Evolutionary conservation across 2,888 invertebrate species (phyloP).

Genomic region (Ormyrus rosae): DNA sequence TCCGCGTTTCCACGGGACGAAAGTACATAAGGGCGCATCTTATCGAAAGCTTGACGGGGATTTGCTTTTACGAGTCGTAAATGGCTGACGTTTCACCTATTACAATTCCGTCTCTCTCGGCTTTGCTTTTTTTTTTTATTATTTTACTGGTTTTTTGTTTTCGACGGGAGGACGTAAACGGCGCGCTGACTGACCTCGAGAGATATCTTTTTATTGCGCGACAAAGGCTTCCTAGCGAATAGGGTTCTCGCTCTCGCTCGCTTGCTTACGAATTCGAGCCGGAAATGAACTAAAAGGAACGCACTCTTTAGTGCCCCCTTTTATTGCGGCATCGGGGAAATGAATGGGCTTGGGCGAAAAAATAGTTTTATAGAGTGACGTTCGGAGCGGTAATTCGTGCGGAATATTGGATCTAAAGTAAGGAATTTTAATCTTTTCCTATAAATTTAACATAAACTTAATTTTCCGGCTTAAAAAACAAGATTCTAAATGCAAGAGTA

Average conservation of each 20-base stretch:
- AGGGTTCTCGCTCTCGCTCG: neutral
- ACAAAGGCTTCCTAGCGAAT: conserved; percentile 8
- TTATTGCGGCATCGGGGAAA: too few species aligned
- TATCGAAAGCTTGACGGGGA: neutral
- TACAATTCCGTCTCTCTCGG: neutral
- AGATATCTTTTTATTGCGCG: conserved; percentile 33
- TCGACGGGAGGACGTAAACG: neutral
- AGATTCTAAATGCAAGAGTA: too few species aligned
- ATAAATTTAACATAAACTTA: too few species aligned
- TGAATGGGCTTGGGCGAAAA: neutral
- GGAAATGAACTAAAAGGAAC: too few species aligned
- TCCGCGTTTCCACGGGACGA: too few species aligned
- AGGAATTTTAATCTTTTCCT: too few species aligned
- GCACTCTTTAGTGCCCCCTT: neutral
- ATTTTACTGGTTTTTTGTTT: conserved; percentile 14
- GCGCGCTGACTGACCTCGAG: neutral
- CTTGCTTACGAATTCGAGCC: too few species aligned
- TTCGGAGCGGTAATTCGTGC: too few species aligned
- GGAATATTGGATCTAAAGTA: too few species aligned
- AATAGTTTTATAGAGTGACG: neutral
- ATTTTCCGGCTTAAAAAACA: too few species aligned
- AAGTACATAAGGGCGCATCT: too few species aligned
- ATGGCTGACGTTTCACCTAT: conserved; percentile 12
- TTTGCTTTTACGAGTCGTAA: conserved; percentile 15
- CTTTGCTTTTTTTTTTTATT: neutral